Evolutionary conservation across 2,797 vertebrate genomes (phyloP), one percentile per base, ranked within the genome.

Genomic region (Halcyon badia): DNA sequence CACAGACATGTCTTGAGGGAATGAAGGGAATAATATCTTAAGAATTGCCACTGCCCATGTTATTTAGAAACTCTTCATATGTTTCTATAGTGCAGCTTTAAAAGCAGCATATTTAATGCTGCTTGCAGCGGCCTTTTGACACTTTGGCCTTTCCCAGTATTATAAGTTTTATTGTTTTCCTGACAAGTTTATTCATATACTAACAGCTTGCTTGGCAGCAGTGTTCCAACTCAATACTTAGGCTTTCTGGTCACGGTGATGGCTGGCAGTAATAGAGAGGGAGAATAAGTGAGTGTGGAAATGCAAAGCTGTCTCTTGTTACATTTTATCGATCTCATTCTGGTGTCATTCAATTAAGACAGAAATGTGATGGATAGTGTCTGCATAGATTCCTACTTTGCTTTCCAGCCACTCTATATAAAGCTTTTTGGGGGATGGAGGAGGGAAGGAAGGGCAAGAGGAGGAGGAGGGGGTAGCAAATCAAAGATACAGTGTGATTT

Each of bases 341-440:
- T 97, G 93, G 95, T 98, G 98, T 98, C 98, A 98, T 99, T 98
- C 98, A 98, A 98, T 98, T 98, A 98, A 98, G 98, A 98, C 97
- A 97, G 98, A 98, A 98, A 98, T 98, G 97, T 98, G 98, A 98
- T 98, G 98, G 97, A 98, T 98, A 98, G 98, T 97, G 97, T 97
- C 96, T 97, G 96, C 94, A 91, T 96, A 97, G 97, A 97, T 97
- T 97, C 95, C 96, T 95, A 92, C 95, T 97, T 98, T 97, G 95
- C 97, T 97, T 96, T 96, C 94, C 94, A 90, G 95, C 94, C 91
- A 82, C 80, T 93, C 73, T 88, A 91, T 96, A 97, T 98, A 97
- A 97, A 97, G 95, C 96, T 94, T 92, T 94, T 87, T 20, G 48
- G 86, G 90, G 93, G 87, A 76, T 72, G 77, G 93, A 92, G 65